phyloP scores from a whole-genome alignment of 1,140 invertebrate genomes.

The Gerris buenoi region DNA sequence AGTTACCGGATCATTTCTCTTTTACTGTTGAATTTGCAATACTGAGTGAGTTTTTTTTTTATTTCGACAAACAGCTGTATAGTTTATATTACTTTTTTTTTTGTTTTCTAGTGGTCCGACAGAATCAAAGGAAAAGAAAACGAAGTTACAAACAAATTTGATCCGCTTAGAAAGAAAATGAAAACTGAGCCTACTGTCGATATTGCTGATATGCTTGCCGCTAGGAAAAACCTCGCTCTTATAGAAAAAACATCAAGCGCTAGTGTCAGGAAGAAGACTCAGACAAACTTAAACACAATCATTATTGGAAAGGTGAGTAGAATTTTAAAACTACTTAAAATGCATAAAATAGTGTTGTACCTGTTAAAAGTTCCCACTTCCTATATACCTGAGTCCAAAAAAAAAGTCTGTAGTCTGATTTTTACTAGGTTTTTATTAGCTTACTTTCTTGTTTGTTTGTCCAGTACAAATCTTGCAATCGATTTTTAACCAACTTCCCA shows the following conservation, averaged over 20 bases:
- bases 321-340: too few species aligned
- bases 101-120: slow-evolving; percentile 60
- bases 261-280: slow-evolving; percentile 59
- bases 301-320: slow-evolving; percentile 56
- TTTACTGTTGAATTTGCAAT: too few species aligned
- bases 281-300: slow-evolving; percentile 66
- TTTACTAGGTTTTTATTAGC: too few species aligned
- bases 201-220: slow-evolving; percentile 59
- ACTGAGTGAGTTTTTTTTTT: not conserved
- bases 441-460: too few species aligned
- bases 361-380: too few species aligned
- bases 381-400: too few species aligned
- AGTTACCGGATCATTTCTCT: too few species aligned
- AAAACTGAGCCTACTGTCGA: slow-evolving; percentile 43
- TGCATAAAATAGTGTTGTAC: too few species aligned
- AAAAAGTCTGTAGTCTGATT: too few species aligned
- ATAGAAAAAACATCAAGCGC: slow-evolving; percentile 79
- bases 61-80: not conserved
- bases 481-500: too few species aligned
- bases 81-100: not conserved
- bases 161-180: slow-evolving; percentile 46
- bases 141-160: slow-evolving; percentile 51
- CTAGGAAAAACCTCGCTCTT: slow-evolving; percentile 61
- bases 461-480: too few species aligned
- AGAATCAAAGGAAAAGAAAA: slow-evolving; percentile 54